A percentile compares a stretch with the other conserved stretches of the same genome.
These are phyloP conservation scores for Lycorma delicatula DNA, from an alignment of 1,140 invertebrate species.

Conservation along the genomic window DNA sequence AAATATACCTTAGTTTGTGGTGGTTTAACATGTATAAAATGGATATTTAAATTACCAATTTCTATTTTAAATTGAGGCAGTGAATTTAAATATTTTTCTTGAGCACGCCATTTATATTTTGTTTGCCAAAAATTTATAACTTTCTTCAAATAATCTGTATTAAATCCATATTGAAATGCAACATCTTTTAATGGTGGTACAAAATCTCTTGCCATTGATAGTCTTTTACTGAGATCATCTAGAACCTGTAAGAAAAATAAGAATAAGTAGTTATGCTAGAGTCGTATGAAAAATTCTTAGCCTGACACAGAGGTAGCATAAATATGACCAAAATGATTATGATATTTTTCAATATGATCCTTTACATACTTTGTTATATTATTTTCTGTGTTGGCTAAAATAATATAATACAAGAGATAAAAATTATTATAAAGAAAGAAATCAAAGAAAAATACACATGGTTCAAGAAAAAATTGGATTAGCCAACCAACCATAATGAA, in stretches of 20 bases:
- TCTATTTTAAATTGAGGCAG: constrained; percentile 65
- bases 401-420: no score
- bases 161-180: constrained; percentile 70
- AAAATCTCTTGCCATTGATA: constrained; percentile 10
- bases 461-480: no score
- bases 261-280: no score
- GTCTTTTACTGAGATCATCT: constrained; percentile 15
- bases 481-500: no score
- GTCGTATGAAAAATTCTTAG: no score
- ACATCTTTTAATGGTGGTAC: constrained; percentile 50
- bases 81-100: constrained; percentile 56
- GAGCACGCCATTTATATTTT: constrained; percentile 64
- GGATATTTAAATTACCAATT: constrained; percentile 60
- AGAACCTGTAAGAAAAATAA: constrained; percentile 13
- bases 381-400: no score
- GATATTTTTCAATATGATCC: no score
- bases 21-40: constrained; percentile 59
- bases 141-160: constrained; percentile 53
- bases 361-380: no score
- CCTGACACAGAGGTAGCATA: no score
- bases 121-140: constrained; percentile 62
- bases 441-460: no score
- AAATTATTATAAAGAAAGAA: no score
- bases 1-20: neutral
- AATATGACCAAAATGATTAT: no score